Conservation (phyloP, 2,888 invertebrate genomes). For the Leucoma salicis region DNA sequence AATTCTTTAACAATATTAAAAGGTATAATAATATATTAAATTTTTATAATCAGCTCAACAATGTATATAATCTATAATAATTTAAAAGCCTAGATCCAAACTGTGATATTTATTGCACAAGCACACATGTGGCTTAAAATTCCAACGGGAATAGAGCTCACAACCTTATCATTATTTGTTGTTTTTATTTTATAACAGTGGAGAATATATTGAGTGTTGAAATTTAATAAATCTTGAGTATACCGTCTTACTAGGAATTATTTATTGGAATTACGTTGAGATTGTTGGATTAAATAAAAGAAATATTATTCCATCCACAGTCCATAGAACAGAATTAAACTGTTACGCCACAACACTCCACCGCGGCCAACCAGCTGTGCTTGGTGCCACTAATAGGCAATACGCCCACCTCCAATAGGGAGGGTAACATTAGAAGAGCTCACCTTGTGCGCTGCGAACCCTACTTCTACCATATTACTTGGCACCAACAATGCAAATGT, state of each 20-base stretch:
- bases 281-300: constrained; percentile 27
- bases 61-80: constrained; percentile 84
- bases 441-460: constrained; percentile 82
- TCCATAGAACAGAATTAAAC: constrained; percentile 49
- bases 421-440: constrained; percentile 80
- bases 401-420: constrained; percentile 83
- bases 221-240: constrained; percentile 54
- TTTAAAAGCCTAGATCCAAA: constrained; percentile 83
- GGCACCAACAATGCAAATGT: constrained; percentile 48
- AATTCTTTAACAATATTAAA: constrained; percentile 83
- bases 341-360: constrained; percentile 62
- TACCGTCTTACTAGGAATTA: constrained; percentile 50
- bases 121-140: constrained; percentile 81
- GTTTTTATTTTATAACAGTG: constrained; percentile 64
- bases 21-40: constrained; percentile 84
- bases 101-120: constrained; percentile 84
- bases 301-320: constrained; percentile 52
- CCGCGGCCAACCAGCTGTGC: constrained; percentile 71
- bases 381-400: constrained; percentile 80
- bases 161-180: constrained; percentile 76
- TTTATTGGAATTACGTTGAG: constrained; percentile 56
- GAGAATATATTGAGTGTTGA: constrained; percentile 54
- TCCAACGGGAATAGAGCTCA: constrained; percentile 81
- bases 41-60: constrained; percentile 84
- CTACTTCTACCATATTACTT: constrained; percentile 58